Conservation (phyloP, 2,113 vertebrate genomes). For the Pseudonaja textilis region DNA sequence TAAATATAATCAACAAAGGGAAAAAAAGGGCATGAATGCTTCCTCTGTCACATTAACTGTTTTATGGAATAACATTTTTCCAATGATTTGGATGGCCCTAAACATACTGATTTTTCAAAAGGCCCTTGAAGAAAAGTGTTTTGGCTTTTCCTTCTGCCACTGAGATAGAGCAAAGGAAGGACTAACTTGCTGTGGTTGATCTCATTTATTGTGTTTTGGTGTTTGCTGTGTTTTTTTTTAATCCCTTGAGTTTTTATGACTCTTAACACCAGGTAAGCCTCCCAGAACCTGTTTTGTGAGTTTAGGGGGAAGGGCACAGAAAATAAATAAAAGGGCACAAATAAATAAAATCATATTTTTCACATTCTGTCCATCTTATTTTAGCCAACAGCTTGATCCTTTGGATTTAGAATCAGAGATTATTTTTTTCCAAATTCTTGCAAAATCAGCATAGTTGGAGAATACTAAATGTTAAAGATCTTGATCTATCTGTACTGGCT, state of each 20-base stretch:
- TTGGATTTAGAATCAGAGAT: neutral
- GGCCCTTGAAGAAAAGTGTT: neutral
- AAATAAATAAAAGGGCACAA: neutral
- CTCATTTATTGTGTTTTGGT: neutral
- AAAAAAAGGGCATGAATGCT: neutral
- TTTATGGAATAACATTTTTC: neutral
- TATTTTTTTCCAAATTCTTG: neutral
- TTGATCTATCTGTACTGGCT: neutral
- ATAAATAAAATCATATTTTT: neutral
- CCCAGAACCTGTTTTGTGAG: neutral
- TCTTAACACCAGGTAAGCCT: neutral
- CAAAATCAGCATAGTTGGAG: neutral
- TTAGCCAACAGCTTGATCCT: neutral
- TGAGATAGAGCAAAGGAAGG: neutral
- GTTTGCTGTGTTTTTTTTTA: neutral
- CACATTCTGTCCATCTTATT: neutral
- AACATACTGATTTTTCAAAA: neutral
- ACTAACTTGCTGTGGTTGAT: neutral
- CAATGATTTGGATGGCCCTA: neutral
- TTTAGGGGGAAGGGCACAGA: neutral
- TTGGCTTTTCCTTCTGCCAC: neutral
- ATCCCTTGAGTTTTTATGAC: neutral
- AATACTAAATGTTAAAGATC: neutral
- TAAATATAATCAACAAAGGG: neutral
- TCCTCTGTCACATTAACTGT: neutral